These are phyloP conservation scores for Hipposideros larvatus DNA, from an alignment of 2,797 vertebrate species.

Conservation along the genomic window DNA sequence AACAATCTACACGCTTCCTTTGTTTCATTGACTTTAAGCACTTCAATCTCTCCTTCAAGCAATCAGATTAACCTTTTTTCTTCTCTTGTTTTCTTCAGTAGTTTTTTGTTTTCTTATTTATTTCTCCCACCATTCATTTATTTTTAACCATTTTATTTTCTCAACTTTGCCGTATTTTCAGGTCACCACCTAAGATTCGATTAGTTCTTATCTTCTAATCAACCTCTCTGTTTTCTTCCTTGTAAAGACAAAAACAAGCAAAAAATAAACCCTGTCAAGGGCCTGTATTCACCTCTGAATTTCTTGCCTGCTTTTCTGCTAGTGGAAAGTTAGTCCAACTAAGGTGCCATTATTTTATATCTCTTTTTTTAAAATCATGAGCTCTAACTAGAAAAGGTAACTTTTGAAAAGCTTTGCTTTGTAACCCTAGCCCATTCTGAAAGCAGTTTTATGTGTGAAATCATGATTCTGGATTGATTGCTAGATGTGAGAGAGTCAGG, in stretches of 20 bases:
- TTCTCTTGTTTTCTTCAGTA: not conserved
- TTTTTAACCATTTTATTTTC: not conserved
- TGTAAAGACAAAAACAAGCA: not conserved
- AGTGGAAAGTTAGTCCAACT: not conserved
- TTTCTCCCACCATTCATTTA: slow-evolving; percentile 11
- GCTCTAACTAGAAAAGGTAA: slow-evolving; percentile 10
- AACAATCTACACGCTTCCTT: not conserved
- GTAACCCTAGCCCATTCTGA: not conserved
- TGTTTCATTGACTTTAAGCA: not conserved
- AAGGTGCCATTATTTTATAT: not conserved
- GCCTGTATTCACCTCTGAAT: not conserved
- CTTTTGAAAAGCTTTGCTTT: slow-evolving; percentile 22
- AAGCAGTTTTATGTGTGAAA: slow-evolving; percentile 18
- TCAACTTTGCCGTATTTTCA: not conserved
- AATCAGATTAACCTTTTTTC: not conserved
- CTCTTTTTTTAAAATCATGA: not conserved
- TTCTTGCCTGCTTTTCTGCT: slow-evolving; percentile 13
- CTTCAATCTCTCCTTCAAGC: not conserved
- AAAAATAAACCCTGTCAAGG: not conserved
- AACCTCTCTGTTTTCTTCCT: not conserved
- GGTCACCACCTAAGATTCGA: not conserved
- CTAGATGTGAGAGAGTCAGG: not conserved
- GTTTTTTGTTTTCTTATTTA: not conserved
- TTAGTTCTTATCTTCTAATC: not conserved
- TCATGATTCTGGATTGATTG: not conserved